Conservation (phyloP, 1,140 invertebrate species). For the Drosophila trapezifrons region DNA sequence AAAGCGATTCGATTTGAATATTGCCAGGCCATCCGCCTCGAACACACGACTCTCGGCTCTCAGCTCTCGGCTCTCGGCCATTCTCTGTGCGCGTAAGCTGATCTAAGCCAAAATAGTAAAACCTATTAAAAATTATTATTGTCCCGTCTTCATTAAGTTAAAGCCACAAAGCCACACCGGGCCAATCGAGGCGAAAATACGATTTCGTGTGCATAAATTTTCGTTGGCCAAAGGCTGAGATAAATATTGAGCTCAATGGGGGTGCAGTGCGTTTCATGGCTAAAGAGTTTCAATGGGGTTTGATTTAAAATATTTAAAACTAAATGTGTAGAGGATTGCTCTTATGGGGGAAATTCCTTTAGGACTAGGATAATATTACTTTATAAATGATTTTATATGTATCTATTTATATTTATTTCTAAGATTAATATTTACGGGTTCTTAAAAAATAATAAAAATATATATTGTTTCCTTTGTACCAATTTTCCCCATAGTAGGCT, state of each 20-base stretch:
- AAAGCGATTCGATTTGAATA: constrained; percentile 77
- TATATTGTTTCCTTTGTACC: no score
- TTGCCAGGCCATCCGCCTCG: constrained; percentile 44
- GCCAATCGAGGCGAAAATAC: constrained; percentile 56
- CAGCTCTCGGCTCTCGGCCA: not conserved
- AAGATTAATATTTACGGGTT: no score
- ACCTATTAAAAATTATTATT: constrained; percentile 79
- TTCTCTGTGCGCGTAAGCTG: constrained; percentile 38
- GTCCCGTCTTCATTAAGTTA: constrained; percentile 67
- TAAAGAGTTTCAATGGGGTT: not conserved
- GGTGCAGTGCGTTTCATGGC: constrained; percentile 21
- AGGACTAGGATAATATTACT: no score
- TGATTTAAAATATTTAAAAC: no score
- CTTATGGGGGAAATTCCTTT: no score
- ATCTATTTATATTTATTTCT: no score
- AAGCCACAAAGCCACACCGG: constrained; percentile 43
- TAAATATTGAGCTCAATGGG: constrained; percentile 36
- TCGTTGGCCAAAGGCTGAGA: constrained; percentile 8
- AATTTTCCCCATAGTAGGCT: no score
- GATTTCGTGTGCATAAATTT: constrained; percentile 75
- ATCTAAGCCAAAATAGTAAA: constrained; percentile 66
- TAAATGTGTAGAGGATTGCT: no score
- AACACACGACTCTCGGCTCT: constrained; percentile 10
- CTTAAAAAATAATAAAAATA: no score
- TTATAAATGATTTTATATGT: no score